Evolutionary conservation across 1,140 invertebrate genomes (phyloP).

Genomic region (Aphaenogaster floridana): DNA sequence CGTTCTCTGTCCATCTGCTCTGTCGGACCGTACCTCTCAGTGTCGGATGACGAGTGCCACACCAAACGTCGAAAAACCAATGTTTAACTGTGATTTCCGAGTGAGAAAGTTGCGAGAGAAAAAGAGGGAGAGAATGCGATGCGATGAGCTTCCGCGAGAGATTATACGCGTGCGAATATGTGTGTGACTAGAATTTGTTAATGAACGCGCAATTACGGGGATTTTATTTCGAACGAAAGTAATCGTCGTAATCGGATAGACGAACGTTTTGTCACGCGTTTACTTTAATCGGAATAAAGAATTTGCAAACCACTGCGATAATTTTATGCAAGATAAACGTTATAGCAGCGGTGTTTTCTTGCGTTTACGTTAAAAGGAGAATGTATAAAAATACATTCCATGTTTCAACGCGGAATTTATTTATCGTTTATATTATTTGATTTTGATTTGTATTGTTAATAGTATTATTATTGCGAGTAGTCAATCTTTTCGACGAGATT

Average conservation of each 20-base stretch:
- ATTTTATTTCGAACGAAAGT: conserved; percentile 46
- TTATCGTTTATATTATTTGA: not conserved
- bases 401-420: not conserved
- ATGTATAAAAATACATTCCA: conserved; percentile 24
- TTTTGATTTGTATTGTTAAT: conserved; percentile 30
- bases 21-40: conserved; percentile 49
- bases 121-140: conserved; percentile 64
- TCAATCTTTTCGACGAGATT: conserved; percentile 11
- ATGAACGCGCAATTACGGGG: conserved; percentile 60
- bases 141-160: conserved; percentile 61
- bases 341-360: not conserved
- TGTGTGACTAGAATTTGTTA: conserved; percentile 64
- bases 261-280: conserved; percentile 12
- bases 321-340: conserved; percentile 12
- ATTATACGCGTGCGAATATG: conserved; percentile 52
- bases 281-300: conserved; percentile 18
- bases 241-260: conserved; percentile 23
- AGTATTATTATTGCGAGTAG: not conserved
- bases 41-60: conserved; percentile 68
- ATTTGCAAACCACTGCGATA: not conserved
- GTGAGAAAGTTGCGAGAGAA: conserved; percentile 71
- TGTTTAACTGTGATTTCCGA: conserved; percentile 78
- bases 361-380: conserved; percentile 10
- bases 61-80: conserved; percentile 72
- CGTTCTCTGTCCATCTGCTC: conserved; percentile 12